Evolutionary conservation across 2,888 invertebrate species (phyloP).

Genomic region (Agelastica alni): DNA sequence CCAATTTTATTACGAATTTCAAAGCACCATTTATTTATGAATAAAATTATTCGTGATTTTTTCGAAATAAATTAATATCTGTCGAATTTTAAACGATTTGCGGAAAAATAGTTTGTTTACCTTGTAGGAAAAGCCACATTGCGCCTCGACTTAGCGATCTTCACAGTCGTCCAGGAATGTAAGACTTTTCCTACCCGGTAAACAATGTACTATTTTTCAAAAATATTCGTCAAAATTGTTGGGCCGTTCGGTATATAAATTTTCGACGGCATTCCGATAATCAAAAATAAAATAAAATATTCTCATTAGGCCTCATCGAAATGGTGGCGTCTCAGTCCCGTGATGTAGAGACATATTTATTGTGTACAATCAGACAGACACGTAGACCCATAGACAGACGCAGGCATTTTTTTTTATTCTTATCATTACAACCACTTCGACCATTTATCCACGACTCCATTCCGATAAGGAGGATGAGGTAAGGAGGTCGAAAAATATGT

Average conservation of each 20-base stretch:
- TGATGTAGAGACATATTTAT: not conserved
- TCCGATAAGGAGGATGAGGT: not conserved
- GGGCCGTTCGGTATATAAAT: slow-evolving; percentile 10
- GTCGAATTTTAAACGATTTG: too few species aligned
- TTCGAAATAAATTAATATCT: too few species aligned
- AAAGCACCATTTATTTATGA: too few species aligned
- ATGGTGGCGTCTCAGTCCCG: not conserved
- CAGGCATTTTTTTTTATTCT: not conserved
- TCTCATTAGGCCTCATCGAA: not conserved
- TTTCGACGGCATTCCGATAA: not conserved
- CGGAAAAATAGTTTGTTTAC: too few species aligned
- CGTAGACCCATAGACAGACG: not conserved
- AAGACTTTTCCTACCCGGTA: too few species aligned
- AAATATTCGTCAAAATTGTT: too few species aligned
- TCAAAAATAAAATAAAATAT: not conserved
- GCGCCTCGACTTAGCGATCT: too few species aligned
- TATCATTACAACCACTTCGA: slow-evolving; percentile 5
- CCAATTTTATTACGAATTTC: too few species aligned
- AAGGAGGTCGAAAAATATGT: not conserved
- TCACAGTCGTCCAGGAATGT: too few species aligned
- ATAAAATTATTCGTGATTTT: too few species aligned
- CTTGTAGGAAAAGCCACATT: too few species aligned
- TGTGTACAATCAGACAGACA: not conserved
- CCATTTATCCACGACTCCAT: not conserved
- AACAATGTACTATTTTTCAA: too few species aligned